Conservation (phyloP, 2,797 vertebrate genomes). For the Lophotriccus pileatus region DNA sequence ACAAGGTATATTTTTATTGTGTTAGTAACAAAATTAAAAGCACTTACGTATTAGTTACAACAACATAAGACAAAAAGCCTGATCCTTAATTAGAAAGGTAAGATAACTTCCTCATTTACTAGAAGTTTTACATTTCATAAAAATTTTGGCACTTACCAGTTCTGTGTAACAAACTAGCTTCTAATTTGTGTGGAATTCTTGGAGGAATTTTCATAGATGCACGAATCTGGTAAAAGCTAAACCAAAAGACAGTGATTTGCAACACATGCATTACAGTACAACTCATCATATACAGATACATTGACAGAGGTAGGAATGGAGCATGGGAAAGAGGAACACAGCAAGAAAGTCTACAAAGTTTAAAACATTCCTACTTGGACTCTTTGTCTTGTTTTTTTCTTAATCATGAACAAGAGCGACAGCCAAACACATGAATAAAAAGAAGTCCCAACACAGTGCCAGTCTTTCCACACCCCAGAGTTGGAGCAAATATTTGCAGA, state of each 20-base stretch:
- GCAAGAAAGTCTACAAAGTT: background rate
- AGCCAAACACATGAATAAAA: background rate
- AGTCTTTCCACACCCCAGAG: accelerated
- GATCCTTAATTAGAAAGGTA: background rate
- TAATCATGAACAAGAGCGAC: background rate
- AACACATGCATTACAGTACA: background rate
- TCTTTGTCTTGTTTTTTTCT: background rate
- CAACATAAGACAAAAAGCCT: background rate
- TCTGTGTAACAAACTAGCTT: constrained; percentile 90
- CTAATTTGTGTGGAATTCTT: constrained; percentile 92
- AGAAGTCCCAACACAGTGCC: background rate
- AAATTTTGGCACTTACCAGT: constrained; percentile 80
- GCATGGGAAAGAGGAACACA: background rate
- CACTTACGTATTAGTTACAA: background rate
- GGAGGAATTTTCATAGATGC: constrained; percentile 90
- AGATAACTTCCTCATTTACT: background rate
- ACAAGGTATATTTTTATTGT: background rate
- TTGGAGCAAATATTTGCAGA: background rate
- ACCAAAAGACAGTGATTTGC: constrained; percentile 48
- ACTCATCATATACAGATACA: background rate
- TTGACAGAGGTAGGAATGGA: background rate
- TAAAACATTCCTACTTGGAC: background rate
- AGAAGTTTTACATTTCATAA: background rate
- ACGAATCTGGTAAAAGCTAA: constrained; percentile 96
- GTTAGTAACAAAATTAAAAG: background rate